Conservation (phyloP, 2,113 vertebrate species). For the Mormyrus iriodes region DNA sequence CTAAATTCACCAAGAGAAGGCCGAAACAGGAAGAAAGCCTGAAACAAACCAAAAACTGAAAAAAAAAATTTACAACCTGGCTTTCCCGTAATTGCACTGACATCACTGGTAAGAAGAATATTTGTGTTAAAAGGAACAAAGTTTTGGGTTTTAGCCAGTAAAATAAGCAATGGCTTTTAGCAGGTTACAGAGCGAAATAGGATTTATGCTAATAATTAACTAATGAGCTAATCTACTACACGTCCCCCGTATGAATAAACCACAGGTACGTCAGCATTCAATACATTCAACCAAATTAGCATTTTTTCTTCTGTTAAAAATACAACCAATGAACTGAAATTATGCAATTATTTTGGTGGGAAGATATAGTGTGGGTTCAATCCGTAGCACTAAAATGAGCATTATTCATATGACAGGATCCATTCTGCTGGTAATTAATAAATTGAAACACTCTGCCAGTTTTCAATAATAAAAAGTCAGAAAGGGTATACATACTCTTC, state of each 20-base stretch:
- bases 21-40: neutral
- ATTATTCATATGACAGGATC: constrained; percentile 29
- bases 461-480: neutral
- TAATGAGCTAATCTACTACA: constrained; percentile 13
- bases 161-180: neutral
- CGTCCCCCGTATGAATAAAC: constrained; percentile 27
- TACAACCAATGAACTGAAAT: neutral
- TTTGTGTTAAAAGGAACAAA: neutral
- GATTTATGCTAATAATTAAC: constrained; percentile 2
- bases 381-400: constrained; percentile 20
- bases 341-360: constrained; percentile 1
- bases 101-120: neutral
- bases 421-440: constrained; percentile 8
- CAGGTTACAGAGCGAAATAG: neutral
- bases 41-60: neutral
- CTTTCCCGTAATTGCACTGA: neutral
- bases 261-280: neutral
- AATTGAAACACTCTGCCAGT: neutral
- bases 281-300: neutral
- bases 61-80: neutral
- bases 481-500: neutral
- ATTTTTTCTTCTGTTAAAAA: neutral
- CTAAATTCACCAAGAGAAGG: neutral
- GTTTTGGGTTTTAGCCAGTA: neutral
- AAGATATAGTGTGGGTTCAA: neutral